These are phyloP conservation scores for Gasteruption jaculator DNA, from an alignment of 2,888 invertebrate genomes.

Conservation along the genomic window DNA sequence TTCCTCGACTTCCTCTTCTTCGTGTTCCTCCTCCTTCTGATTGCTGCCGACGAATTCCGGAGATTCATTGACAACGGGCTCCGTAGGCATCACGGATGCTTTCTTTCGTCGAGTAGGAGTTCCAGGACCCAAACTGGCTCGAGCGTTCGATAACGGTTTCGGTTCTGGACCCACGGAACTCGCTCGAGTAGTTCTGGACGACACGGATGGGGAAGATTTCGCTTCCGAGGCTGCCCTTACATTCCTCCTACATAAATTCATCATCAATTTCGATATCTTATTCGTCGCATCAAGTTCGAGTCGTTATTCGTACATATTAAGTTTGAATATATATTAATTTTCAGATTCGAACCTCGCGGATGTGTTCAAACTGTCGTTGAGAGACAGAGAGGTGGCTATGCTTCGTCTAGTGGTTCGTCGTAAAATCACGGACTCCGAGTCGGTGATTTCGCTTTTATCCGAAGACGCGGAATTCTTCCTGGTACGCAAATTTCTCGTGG, in stretches of 20 bases:
- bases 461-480: slow-evolving; percentile 27
- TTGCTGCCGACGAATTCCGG: too few relatives aligned
- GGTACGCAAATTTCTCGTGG: slow-evolving; percentile 19
- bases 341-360: too few relatives aligned
- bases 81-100: slow-evolving; percentile 27
- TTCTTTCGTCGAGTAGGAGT: slow-evolving; percentile 29
- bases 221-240: slow-evolving; percentile 40
- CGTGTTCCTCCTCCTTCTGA: too few relatives aligned
- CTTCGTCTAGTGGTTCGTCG: too few relatives aligned
- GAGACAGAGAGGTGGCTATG: too few relatives aligned
- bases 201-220: slow-evolving; percentile 30
- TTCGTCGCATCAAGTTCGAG: too few relatives aligned
- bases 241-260: slow-evolving; percentile 22
- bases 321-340: too few relatives aligned
- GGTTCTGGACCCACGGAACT: slow-evolving; percentile 36
- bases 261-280: too few relatives aligned
- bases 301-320: too few relatives aligned
- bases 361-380: too few relatives aligned
- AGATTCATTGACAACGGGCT: slow-evolving; percentile 32
- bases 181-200: slow-evolving; percentile 31
- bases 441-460: slow-evolving; percentile 26
- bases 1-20: too few relatives aligned
- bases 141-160: slow-evolving; percentile 3
- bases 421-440: too few relatives aligned
- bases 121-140: neutral